These are phyloP conservation scores for Drosophila borborema DNA, from an alignment of 2,888 invertebrate genomes.

Conservation along the genomic window DNA sequence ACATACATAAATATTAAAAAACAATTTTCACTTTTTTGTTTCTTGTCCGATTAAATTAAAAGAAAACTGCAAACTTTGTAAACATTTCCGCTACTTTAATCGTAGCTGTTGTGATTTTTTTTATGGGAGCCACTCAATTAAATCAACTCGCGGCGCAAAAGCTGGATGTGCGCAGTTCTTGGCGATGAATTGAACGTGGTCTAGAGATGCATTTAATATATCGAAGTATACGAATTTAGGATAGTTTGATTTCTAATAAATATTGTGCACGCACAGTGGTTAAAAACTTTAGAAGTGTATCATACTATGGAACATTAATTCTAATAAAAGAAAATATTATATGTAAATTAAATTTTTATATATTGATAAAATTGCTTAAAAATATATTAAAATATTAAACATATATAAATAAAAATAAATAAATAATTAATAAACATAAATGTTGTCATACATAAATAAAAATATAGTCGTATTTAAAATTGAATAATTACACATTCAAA, in stretches of 20 bases:
- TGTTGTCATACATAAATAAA: too few species aligned
- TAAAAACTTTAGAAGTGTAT: not conserved
- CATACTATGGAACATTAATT: not conserved
- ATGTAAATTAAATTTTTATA: too few species aligned
- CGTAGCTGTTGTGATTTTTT: not conserved
- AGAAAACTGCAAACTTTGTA: conserved; percentile 4
- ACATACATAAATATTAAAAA: conserved; percentile 8
- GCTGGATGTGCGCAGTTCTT: not conserved
- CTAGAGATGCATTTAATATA: not conserved
- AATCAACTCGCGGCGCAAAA: conserved; percentile 6
- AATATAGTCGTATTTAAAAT: too few species aligned
- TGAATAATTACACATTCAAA: too few species aligned
- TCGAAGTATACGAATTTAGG: not conserved
- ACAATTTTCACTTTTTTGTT: conserved; percentile 3
- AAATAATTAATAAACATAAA: too few species aligned
- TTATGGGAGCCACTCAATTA: not conserved
- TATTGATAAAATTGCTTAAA: not conserved
- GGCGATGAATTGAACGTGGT: not conserved
- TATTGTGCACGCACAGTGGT: not conserved
- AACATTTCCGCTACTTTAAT: not conserved
- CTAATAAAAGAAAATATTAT: not conserved
- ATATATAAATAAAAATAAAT: too few species aligned
- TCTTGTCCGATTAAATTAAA: not conserved
- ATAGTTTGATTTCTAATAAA: not conserved
- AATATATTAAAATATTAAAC: not conserved